Evolutionary conservation across 2,113 vertebrate species (phyloP), one percentile per base, ranked within the genome.

Genomic region (Microcebus lehilahytsara): DNA sequence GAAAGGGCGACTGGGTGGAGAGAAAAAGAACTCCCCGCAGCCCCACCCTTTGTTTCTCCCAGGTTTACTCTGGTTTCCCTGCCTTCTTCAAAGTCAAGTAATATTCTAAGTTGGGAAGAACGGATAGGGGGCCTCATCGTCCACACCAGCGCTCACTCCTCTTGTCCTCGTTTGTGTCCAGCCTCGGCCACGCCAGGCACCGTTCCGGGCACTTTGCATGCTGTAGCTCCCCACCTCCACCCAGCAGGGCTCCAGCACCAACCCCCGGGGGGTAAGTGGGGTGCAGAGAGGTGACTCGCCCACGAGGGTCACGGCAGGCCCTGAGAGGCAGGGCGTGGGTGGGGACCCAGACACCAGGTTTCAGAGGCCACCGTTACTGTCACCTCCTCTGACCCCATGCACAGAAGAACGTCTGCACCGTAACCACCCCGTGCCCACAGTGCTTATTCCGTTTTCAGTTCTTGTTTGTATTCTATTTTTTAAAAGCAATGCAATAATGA

Each of bases 371-470:
- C 3, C 6, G 17, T 56, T 67, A 6, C 3, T 1, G 6, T 56
- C 53, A 56, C 53, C 22, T 17, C 19, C 32, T 22, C 53, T 5
- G 22, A 20, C 4, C 11, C 14, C 6, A 2, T 0, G 0, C 20
- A 0, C 10, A 6, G 66, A 13, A 25, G 14, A 3, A 2, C 0
- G 0, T 13, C 23, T 0, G 1, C 1, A 3, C 0, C 0, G 0
- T 13, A 6, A 11, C 40, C 8, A 11, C 4, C 19, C 0, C 0
- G 25, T 0, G 17, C 17, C 69, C 0, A 0, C 32, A 0, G 1
- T 0, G 5, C 16, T 2, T 2, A 0, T 11, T 14, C 53, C 3
- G 6, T 34, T 5, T 11, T 20, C 6, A 2, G 0, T 9, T 20
- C 25, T 58, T 27, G 34, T 81, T 49, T 37, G n/a, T 32, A 13